These are phyloP conservation scores for Malachius bipustulatus DNA, from an alignment of 2,888 invertebrate species.

Conservation along the genomic window DNA sequence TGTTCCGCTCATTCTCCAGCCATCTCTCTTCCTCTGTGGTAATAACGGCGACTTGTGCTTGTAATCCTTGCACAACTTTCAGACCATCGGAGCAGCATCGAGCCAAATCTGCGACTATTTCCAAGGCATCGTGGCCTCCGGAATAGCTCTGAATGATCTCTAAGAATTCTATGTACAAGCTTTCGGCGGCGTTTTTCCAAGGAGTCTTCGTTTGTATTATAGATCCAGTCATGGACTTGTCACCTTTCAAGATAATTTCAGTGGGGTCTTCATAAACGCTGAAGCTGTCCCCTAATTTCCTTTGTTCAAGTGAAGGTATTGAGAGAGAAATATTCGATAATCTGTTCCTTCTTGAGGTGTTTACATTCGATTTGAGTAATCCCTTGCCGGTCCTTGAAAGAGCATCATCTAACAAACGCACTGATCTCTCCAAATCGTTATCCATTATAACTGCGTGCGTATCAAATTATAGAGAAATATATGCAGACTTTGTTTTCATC, in stretches of 20 bases:
- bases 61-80: slow-evolving; percentile 31
- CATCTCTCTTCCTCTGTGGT: slow-evolving; percentile 34
- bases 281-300: slow-evolving; percentile 15
- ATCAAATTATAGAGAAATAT: too few relatives aligned
- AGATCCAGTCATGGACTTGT: slow-evolving; percentile 29
- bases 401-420: slow-evolving; percentile 33
- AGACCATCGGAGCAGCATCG: slow-evolving; percentile 34
- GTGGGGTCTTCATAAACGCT: slow-evolving; percentile 18
- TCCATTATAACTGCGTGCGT: slow-evolving; percentile 31
- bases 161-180: slow-evolving; percentile 34
- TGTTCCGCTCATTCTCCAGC: slow-evolving; percentile 74
- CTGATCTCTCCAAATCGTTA: slow-evolving; percentile 32
- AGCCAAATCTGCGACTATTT: slow-evolving; percentile 31
- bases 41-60: slow-evolving; percentile 28
- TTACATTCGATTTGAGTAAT: slow-evolving; percentile 17
- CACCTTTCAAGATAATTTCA: slow-evolving; percentile 16
- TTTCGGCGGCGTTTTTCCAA: slow-evolving; percentile 31
- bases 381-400: slow-evolving; percentile 26
- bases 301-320: slow-evolving; percentile 23
- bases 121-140: slow-evolving; percentile 30
- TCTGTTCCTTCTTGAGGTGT: slow-evolving; percentile 12
- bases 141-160: slow-evolving; percentile 32
- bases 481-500: too few relatives aligned
- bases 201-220: slow-evolving; percentile 28
- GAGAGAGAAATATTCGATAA: slow-evolving; percentile 23